Evolutionary conservation across 2,888 invertebrate species (phyloP).

Genomic region (Smittia sp.): DNA sequence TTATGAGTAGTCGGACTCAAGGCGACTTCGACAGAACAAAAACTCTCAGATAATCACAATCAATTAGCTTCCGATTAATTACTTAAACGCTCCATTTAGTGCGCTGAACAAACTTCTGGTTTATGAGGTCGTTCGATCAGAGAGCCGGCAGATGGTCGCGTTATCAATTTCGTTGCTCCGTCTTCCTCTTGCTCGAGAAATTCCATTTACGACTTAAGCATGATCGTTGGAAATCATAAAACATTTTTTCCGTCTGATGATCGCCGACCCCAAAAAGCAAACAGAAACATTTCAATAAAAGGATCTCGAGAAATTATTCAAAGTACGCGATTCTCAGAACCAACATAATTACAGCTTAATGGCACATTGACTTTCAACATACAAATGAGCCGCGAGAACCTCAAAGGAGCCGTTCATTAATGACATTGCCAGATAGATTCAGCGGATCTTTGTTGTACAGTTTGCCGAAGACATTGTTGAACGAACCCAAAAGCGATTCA

Average conservation of each 20-base stretch:
- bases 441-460: no score
- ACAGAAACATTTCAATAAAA: slow-evolving; percentile 1
- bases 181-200: neutral
- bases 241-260: slow-evolving; percentile 1
- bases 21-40: neutral
- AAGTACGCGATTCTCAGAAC: neutral
- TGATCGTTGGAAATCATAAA: neutral
- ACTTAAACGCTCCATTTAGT: neutral
- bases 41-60: neutral
- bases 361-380: slow-evolving; percentile 55
- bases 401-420: neutral
- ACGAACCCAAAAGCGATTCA: neutral
- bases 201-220: neutral
- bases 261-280: neutral
- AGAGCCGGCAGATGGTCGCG: neutral
- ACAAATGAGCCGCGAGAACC: slow-evolving; percentile 50
- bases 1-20: neutral
- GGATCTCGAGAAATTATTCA: neutral
- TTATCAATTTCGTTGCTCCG: neutral
- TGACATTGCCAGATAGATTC: neutral
- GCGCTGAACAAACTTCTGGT: neutral
- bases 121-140: no score
- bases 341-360: slow-evolving; percentile 31
- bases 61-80: slow-evolving; percentile 18
- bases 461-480: neutral